These are phyloP conservation scores for Gambusia holbrooki DNA, from an alignment of 2,113 vertebrate genomes.

Conservation along the genomic window DNA sequence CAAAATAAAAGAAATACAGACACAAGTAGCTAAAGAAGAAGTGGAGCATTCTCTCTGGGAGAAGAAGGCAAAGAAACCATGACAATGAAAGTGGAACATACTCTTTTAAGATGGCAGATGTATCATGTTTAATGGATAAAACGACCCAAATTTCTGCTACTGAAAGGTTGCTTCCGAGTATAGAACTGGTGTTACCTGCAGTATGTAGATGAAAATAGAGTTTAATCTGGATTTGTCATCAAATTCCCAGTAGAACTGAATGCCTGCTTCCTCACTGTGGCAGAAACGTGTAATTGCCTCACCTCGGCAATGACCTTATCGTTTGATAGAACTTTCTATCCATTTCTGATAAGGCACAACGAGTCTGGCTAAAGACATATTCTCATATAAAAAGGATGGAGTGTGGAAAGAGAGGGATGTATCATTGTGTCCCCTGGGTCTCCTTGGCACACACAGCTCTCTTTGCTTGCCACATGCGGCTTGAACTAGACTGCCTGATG, in stretches of 20 bases:
- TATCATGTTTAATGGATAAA: conserved; percentile 71
- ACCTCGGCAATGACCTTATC: conserved; percentile 63
- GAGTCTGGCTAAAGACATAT: conserved; percentile 38
- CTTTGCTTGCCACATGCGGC: conserved; percentile 28
- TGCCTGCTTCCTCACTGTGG: conserved; percentile 39
- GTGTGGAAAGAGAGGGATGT: conserved; percentile 2
- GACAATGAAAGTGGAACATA: conserved; percentile 60
- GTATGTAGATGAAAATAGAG: conserved; percentile 60
- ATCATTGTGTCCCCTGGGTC: conserved; percentile 41
- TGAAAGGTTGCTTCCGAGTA: conserved; percentile 18
- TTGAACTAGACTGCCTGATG: conserved; percentile 23
- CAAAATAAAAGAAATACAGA: conserved; percentile 10
- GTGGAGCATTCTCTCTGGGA: conserved; percentile 20
- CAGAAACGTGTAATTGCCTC: conserved; percentile 64
- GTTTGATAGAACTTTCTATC: conserved; percentile 47
- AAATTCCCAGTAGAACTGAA: conserved; percentile 34
- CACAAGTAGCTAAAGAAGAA: conserved; percentile 16
- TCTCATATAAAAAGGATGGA: background rate
- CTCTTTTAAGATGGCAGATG: conserved; percentile 52
- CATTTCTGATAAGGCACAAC: conserved; percentile 50
- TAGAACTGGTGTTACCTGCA: conserved; percentile 34
- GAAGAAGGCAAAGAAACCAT: conserved; percentile 8
- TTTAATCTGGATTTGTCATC: conserved; percentile 54
- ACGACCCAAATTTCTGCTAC: conserved; percentile 64
- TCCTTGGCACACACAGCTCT: conserved; percentile 43